phyloP scores from a whole-genome alignment of 2,797 vertebrate species.

The Anguilla obscura region DNA sequence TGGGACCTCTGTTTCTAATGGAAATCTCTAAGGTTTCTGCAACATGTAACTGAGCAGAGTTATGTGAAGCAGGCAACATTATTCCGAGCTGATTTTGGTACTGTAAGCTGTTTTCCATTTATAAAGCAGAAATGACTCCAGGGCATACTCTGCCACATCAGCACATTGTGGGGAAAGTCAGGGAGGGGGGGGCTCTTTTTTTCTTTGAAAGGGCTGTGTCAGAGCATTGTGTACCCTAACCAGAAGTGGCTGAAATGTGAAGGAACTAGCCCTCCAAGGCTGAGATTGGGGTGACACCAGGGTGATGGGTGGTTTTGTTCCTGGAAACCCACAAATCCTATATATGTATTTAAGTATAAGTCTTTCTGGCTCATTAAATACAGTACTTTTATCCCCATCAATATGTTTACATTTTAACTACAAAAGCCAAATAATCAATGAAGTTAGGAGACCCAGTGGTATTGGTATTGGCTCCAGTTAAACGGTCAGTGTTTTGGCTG shows the following conservation, averaged over 20 bases:
- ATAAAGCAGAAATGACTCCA: constrained; percentile 10
- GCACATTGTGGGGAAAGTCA: background rate
- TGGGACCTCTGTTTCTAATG: background rate
- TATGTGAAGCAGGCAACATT: background rate
- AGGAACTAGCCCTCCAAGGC: background rate
- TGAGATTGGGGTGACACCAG: background rate
- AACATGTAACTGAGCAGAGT: background rate
- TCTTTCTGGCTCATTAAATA: background rate
- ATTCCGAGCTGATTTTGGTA: background rate
- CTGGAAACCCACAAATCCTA: background rate
- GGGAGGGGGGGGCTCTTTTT: background rate
- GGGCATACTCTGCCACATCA: constrained; percentile 3
- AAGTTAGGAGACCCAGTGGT: background rate
- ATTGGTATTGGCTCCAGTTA: background rate
- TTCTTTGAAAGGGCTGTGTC: constrained; percentile 3
- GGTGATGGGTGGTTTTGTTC: background rate
- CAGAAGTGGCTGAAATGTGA: background rate
- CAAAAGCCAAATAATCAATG: background rate
- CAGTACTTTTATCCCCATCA: background rate
- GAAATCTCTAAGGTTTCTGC: background rate
- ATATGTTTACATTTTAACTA: background rate
- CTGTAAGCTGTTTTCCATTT: constrained; percentile 20
- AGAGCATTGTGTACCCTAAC: background rate
- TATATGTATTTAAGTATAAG: background rate
- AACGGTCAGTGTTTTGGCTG: background rate